A percentile compares a stretch with the other conserved stretches of the same genome.
Evolutionary conservation across 2,888 invertebrate species (phyloP).

Genomic region (Noctua pronuba): DNA sequence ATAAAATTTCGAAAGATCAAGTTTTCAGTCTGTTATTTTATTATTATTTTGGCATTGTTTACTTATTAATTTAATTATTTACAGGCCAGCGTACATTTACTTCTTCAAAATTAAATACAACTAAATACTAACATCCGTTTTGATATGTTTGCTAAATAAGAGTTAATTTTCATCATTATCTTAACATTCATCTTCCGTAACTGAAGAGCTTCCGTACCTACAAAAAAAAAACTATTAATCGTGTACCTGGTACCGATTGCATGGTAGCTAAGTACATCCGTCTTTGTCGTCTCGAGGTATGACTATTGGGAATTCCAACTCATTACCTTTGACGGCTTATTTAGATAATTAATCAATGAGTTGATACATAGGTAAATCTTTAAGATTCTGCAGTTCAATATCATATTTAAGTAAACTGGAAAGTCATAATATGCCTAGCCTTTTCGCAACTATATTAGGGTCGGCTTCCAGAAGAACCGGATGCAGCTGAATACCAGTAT

Average conservation of each 20-base stretch:
- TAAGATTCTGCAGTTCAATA: background rate
- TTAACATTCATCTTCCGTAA: constrained; percentile 19
- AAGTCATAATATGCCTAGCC: too few species aligned
- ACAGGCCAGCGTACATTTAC: background rate
- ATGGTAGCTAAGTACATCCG: constrained; percentile 11
- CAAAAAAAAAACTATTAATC: constrained; percentile 1
- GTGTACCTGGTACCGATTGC: background rate
- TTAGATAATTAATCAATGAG: background rate
- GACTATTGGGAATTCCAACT: background rate
- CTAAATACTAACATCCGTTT: constrained; percentile 18
- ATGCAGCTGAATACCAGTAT: too few species aligned
- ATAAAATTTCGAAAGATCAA: background rate
- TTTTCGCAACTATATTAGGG: too few species aligned
- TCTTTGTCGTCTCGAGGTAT: background rate
- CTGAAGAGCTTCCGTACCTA: background rate
- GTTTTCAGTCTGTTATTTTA: background rate
- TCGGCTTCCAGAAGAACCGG: too few species aligned
- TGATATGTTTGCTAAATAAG: background rate
- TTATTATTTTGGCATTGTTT: constrained; percentile 8
- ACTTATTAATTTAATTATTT: background rate
- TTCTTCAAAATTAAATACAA: constrained; percentile 6
- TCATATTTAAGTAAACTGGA: background rate
- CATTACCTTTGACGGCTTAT: background rate
- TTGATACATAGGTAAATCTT: background rate
- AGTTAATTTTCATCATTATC: constrained; percentile 28